phyloP scores from a whole-genome alignment of 2,888 invertebrate species.

The Hecatera dysodea region DNA sequence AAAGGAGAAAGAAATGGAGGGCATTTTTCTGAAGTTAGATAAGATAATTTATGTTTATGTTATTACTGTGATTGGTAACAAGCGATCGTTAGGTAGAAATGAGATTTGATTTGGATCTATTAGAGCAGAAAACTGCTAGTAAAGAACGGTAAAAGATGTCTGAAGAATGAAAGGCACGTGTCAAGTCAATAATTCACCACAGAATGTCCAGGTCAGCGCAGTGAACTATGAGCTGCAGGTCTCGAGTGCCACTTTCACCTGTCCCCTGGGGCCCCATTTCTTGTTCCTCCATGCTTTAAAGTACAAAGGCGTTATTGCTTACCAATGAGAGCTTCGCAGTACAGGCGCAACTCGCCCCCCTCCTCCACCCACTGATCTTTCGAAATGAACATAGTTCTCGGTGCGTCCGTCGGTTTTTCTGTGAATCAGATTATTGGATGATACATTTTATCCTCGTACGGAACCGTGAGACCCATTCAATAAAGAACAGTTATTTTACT shows the following conservation, averaged over 20 bases:
- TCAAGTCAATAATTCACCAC: background rate
- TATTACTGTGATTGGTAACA: background rate
- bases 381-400: constrained; percentile 93
- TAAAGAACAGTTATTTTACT: constrained; percentile 47
- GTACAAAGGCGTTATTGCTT: constrained; percentile 73
- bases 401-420: constrained; percentile 92
- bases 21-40: constrained; percentile 26
- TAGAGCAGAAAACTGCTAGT: too few relatives aligned
- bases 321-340: constrained; percentile 95
- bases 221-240: constrained; percentile 24
- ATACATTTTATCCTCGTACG: constrained; percentile 65
- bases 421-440: constrained; percentile 72
- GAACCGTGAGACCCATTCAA: constrained; percentile 23
- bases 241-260: constrained; percentile 28
- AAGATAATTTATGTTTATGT: constrained; percentile 2
- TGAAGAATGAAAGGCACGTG: background rate
- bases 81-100: background rate
- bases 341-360: constrained; percentile 92
- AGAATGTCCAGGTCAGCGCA: background rate
- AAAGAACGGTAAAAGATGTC: background rate
- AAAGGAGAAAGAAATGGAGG: constrained; percentile 25
- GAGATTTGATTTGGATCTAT: background rate
- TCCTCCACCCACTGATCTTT: constrained; percentile 92
- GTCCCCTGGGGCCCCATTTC: constrained; percentile 12
- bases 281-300: constrained; percentile 28